Evolutionary conservation across 2,888 invertebrate species (phyloP).

Genomic region (Malthinus flaveolus): DNA sequence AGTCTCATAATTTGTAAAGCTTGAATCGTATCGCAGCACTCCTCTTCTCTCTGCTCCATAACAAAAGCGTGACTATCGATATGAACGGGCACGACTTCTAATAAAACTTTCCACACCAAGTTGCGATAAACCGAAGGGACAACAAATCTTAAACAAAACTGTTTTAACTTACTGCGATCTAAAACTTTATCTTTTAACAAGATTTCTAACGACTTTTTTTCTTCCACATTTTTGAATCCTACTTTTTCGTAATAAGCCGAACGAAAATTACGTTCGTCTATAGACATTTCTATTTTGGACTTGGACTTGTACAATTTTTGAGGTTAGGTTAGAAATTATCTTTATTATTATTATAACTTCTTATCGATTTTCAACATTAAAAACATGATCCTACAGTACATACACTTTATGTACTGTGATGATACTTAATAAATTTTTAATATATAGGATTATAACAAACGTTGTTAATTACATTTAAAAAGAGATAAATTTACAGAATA

Average conservation of each 20-base stretch:
- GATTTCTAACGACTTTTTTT: conserved; percentile 88
- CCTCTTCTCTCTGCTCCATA: conserved; percentile 70
- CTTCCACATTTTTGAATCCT: conserved; percentile 87
- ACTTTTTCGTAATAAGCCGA: conserved; percentile 86
- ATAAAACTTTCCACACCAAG: conserved; percentile 82
- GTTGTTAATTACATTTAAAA: too few species aligned
- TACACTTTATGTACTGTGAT: too few species aligned
- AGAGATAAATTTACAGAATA: too few species aligned
- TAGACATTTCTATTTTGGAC: conserved; percentile 56
- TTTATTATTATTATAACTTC: too few species aligned
- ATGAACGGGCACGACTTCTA: conserved; percentile 79
- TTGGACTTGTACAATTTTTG: too few species aligned
- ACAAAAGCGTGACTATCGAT: conserved; percentile 77
- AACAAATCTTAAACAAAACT: conserved; percentile 83
- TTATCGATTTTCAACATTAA: too few species aligned
- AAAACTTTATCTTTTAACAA: conserved; percentile 82
- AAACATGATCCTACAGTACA: too few species aligned
- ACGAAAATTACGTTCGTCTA: conserved; percentile 79
- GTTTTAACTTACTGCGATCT: conserved; percentile 77
- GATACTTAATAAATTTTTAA: too few species aligned
- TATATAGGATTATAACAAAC: too few species aligned
- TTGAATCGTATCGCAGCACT: conserved; percentile 74
- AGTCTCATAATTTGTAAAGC: conserved; percentile 71
- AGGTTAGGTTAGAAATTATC: too few species aligned
- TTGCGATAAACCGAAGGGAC: conserved; percentile 81